Evolutionary conservation across 2,113 vertebrate genomes (phyloP).

Genomic region (Sylvilagus bachmani): DNA sequence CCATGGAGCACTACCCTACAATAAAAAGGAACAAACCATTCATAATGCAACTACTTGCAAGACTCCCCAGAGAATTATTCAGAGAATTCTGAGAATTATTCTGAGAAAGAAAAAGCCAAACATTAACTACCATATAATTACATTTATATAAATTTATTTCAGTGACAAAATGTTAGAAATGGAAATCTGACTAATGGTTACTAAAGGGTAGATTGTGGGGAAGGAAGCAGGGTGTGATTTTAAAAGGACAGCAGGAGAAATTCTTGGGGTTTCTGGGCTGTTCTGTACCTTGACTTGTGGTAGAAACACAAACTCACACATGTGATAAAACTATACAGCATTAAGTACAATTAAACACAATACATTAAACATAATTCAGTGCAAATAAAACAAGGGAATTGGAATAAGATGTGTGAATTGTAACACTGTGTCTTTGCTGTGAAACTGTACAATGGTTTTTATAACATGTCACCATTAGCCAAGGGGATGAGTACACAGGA

Average conservation of each 20-base stretch:
- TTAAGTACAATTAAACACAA: neutral
- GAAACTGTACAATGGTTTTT: neutral
- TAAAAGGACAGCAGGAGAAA: no score
- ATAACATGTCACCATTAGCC: neutral
- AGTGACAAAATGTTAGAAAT: neutral
- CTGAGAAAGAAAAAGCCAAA: neutral
- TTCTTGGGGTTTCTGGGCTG: no score
- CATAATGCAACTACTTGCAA: neutral
- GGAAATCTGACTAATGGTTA: neutral
- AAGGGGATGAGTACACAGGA: neutral
- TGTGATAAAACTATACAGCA: neutral
- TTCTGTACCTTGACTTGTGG: neutral
- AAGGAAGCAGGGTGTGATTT: neutral
- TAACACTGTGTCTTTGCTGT: neutral
- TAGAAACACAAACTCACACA: neutral
- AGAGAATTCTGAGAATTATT: neutral
- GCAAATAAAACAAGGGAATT: neutral
- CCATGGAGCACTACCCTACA: neutral
- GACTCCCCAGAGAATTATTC: neutral
- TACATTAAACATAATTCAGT: neutral
- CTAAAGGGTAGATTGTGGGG: neutral
- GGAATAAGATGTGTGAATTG: neutral
- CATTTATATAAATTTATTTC: neutral
- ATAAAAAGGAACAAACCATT: neutral
- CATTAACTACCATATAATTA: neutral